Base-by-base conservation (phyloP, 2,797 vertebrate genomes). In the Chanos chanos region DNA sequence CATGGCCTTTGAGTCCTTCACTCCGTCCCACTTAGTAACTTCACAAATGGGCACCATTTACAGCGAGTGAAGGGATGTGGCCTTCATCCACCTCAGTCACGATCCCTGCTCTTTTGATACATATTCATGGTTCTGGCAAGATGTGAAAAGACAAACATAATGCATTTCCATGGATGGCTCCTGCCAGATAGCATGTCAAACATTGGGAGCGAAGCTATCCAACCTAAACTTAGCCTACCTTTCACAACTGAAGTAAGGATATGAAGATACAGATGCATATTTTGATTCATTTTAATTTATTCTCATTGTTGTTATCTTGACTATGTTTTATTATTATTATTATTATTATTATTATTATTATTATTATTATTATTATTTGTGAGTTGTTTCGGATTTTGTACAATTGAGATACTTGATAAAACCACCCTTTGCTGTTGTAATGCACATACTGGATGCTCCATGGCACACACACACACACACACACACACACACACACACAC, bases 1-100 rank as follows among this genome's bases (percentile, higher is more conserved):
- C 24, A 82, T 93, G 80, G 77, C 87, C 73, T 97, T 95, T 43
- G 94, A 99, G 69, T 75, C 93, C 57, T 99, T 93, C 63, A 22
- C 75, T 27, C 58, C 87, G 0, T 85, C 92, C 34, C 93, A 93
- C 53, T 81, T 82, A 64, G 79, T 92, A 9, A 76, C 82, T 33
- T 74, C 93, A 24, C 94, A 94, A 78, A 89, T 96, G 77, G 87
- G 85, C 1, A 56, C 86, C 61, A 90, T 97, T 56, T 98, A 90
- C 82, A 87, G 77, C 4, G 94, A 97, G 72, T 98, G 86, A 83
- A 22, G 1, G 43, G 40, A 59, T 21, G 27, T 27, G 56, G 47
- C 36, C 28, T 49, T 43, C 19, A 61, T 19, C 55, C 66, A 63
- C 52, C 8, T 45, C 44, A 50, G 43, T 37, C 54, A 57, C 53